Percentiles rank a stretch among this genome's conserved stretches.
These are phyloP conservation scores for Centroberyx gerrardi DNA, from an alignment of 2,797 vertebrate genomes.

Conservation along the genomic window DNA sequence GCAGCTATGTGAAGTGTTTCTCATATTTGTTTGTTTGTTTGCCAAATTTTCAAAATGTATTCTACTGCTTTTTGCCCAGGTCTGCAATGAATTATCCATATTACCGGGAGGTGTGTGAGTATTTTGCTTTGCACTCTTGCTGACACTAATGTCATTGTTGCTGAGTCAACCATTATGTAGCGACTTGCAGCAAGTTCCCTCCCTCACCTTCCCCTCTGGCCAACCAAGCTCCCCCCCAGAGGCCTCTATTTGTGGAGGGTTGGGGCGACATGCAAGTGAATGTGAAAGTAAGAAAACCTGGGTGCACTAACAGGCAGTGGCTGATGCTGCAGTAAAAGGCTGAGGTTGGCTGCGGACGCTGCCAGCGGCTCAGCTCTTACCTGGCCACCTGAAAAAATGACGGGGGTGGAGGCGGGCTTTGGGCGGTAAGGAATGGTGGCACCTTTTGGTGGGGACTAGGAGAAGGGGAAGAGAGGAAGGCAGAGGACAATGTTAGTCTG, in stretches of 20 bases:
- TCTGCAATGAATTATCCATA: neutral
- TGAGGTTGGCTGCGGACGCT: conserved; percentile 94
- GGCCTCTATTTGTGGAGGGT: conserved; percentile 40
- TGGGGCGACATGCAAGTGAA: conserved; percentile 88
- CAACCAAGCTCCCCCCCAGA: conserved; percentile 3
- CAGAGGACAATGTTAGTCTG: conserved; percentile 88
- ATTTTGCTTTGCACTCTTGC: neutral
- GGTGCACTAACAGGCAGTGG: conserved; percentile 95
- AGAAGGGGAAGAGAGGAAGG: conserved; percentile 85
- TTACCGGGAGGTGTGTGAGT: neutral
- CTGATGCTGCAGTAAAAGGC: conserved; percentile 96
- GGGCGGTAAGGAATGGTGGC: conserved; percentile 99
- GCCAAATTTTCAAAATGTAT: neutral
- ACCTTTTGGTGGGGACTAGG: conserved; percentile 99
- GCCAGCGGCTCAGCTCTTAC: conserved; percentile 96
- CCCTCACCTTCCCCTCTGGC: conserved; percentile 1
- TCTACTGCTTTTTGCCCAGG: neutral
- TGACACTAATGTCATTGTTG: conserved; percentile 3
- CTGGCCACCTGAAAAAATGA: conserved; percentile 99
- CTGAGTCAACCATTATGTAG: neutral
- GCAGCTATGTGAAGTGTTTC: neutral
- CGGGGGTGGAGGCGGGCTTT: conserved; percentile 99
- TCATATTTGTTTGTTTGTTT: neutral
- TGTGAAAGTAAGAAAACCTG: conserved; percentile 93
- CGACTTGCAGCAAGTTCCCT: neutral